Evolutionary conservation across 2,888 invertebrate species (phyloP).

Genomic region (Caenorhabditis uteleia): DNA sequence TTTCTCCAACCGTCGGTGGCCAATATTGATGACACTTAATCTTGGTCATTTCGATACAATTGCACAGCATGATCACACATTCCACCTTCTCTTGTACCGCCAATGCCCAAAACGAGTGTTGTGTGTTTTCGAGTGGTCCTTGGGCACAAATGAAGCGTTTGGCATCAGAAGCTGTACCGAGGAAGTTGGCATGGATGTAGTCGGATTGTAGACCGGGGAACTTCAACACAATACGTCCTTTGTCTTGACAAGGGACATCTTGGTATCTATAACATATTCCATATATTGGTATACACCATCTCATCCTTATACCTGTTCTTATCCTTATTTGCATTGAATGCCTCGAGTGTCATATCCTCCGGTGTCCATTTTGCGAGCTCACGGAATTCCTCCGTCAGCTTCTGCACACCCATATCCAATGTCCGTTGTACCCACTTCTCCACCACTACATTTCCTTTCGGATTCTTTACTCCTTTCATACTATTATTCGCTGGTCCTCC

Average conservation of each 20-base stretch:
- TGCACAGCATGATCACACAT: slow-evolving; percentile 50
- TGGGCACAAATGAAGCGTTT: slow-evolving; percentile 57
- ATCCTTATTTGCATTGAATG: slow-evolving; percentile 46
- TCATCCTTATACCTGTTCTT: slow-evolving; percentile 29
- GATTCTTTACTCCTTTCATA: slow-evolving; percentile 5
- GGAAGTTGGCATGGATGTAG: slow-evolving; percentile 57
- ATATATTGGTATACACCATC: slow-evolving; percentile 26
- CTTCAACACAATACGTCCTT: slow-evolving; percentile 41
- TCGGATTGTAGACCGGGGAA: slow-evolving; percentile 36
- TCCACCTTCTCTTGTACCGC: slow-evolving; percentile 30
- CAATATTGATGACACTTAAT: slow-evolving; percentile 41
- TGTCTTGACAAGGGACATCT: slow-evolving; percentile 54
- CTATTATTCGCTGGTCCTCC: too few relatives aligned
- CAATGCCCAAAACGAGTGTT: slow-evolving; percentile 42
- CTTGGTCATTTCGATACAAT: slow-evolving; percentile 44
- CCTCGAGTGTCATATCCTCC: slow-evolving; percentile 45
- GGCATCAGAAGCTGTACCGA: slow-evolving; percentile 32
- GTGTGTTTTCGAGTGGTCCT: slow-evolving; percentile 41
- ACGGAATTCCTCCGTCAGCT: slow-evolving; percentile 49
- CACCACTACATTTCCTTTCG: slow-evolving; percentile 4
- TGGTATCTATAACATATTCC: slow-evolving; percentile 25
- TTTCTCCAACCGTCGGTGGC: slow-evolving; percentile 19
- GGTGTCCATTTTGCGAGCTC: slow-evolving; percentile 52
- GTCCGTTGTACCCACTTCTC: slow-evolving; percentile 48
- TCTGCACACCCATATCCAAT: slow-evolving; percentile 45